Evolutionary conservation across 1,140 invertebrate genomes (phyloP).

Genomic region (Apis dorsata): DNA sequence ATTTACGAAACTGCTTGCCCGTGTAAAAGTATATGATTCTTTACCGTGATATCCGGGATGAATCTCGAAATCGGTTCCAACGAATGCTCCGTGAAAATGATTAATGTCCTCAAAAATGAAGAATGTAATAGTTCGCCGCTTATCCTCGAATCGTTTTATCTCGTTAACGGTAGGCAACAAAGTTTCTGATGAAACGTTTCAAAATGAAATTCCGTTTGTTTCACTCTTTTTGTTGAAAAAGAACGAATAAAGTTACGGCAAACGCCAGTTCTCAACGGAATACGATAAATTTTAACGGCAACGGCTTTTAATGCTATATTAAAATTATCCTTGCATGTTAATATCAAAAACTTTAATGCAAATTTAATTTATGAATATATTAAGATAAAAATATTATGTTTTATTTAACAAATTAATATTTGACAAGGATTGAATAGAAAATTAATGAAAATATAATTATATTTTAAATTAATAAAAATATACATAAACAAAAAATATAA

Average conservation of each 20-base stretch:
- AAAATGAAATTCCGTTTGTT: conserved; percentile 27
- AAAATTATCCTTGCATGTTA: background rate
- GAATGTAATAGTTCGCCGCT: background rate
- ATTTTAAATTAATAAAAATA: too few relatives aligned
- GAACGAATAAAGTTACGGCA: background rate
- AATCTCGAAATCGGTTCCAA: background rate
- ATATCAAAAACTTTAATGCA: too few relatives aligned
- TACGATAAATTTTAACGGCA: background rate
- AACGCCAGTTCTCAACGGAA: background rate
- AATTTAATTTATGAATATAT: background rate
- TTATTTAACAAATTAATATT: too few relatives aligned
- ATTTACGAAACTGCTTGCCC: background rate
- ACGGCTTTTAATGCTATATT: background rate
- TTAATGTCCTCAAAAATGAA: conserved; percentile 10
- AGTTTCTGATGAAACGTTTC: conserved; percentile 16
- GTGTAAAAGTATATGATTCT: background rate
- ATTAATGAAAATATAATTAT: too few relatives aligned
- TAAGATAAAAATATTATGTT: too few relatives aligned
- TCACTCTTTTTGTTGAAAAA: background rate
- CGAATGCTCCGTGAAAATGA: background rate
- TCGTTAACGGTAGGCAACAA: conserved; percentile 12
- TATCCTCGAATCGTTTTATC: background rate
- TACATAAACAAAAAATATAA: too few relatives aligned
- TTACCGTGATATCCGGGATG: background rate
- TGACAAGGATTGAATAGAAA: too few relatives aligned